Conservation (phyloP, 2,888 invertebrate species). For the Drosophila niveifrons region DNA sequence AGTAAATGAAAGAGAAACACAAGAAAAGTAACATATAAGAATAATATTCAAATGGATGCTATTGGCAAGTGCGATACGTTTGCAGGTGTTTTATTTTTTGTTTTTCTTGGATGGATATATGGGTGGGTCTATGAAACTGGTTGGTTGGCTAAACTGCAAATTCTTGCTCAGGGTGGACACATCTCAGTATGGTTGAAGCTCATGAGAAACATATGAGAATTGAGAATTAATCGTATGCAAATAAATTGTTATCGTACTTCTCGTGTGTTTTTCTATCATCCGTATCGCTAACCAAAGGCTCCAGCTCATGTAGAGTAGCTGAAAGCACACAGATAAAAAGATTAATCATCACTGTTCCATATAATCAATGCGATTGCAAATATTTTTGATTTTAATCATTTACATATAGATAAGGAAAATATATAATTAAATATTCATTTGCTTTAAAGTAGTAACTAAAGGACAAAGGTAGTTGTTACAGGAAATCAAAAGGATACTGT, state of each 20-base stretch:
- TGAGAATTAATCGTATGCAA: conserved; percentile 41
- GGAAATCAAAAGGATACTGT: conserved; percentile 34
- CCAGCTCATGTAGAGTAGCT: conserved; percentile 88
- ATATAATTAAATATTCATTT: conserved; percentile 50
- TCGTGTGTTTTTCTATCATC: conserved; percentile 86
- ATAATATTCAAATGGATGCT: conserved; percentile 41
- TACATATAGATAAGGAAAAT: conserved; percentile 64
- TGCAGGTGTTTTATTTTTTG: conserved; percentile 37
- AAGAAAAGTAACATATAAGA: not conserved
- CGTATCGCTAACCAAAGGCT: conserved; percentile 90
- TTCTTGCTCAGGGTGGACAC: conserved; percentile 31
- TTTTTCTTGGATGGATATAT: conserved; percentile 35
- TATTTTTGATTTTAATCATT: conserved; percentile 61
- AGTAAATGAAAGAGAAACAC: conserved; percentile 9
- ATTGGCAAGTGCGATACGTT: conserved; percentile 49
- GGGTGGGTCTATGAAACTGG: conserved; percentile 49
- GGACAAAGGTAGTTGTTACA: conserved; percentile 26
- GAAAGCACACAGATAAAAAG: conserved; percentile 81
- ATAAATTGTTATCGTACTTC: conserved; percentile 83
- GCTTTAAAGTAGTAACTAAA: conserved; percentile 58
- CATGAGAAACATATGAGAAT: conserved; percentile 51
- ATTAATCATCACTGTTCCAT: conserved; percentile 78
- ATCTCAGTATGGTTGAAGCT: conserved; percentile 54
- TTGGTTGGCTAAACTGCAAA: conserved; percentile 29
- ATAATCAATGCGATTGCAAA: conserved; percentile 27